Conservation (phyloP, 2,113 vertebrate species). For the Ceyx cyanopectus region DNA sequence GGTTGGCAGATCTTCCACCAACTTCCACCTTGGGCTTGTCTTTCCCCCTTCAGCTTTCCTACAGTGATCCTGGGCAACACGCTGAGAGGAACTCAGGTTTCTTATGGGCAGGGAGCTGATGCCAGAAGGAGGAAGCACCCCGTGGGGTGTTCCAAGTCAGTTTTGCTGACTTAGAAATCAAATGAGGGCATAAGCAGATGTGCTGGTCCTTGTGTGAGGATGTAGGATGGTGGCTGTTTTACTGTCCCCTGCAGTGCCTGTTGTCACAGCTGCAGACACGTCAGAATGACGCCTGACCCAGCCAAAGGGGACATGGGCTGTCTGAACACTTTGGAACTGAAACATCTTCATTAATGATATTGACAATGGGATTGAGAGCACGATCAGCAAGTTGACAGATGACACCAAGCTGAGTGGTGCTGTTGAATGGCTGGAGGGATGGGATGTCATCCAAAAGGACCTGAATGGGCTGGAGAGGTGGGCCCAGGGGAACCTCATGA, state of each 20-base stretch:
- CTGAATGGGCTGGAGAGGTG: too few relatives aligned
- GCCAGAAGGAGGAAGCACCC: not conserved
- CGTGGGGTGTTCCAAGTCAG: too few relatives aligned
- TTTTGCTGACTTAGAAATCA: not conserved
- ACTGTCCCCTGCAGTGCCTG: not conserved
- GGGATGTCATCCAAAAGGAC: not conserved
- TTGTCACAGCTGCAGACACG: not conserved
- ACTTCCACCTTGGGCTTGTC: not conserved
- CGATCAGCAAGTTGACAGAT: too few relatives aligned
- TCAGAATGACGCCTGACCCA: too few relatives aligned
- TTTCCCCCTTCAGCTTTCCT: not conserved
- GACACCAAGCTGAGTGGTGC: too few relatives aligned
- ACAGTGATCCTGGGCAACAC: fast-evolving
- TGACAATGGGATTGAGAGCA: too few relatives aligned
- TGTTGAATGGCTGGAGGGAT: too few relatives aligned
- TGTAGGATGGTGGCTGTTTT: too few relatives aligned
- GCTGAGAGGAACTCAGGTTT: not conserved
- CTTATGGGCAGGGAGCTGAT: fast-evolving
- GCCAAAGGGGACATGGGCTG: not conserved
- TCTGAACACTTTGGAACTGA: too few relatives aligned
- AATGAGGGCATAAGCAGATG: not conserved
- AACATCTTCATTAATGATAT: too few relatives aligned
- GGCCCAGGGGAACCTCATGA: too few relatives aligned
- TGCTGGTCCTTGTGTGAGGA: not conserved
- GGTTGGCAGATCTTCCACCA: not conserved